These are phyloP conservation scores for Mionectes olivaceus DNA, from an alignment of 2,797 vertebrate species.

Conservation along the genomic window DNA sequence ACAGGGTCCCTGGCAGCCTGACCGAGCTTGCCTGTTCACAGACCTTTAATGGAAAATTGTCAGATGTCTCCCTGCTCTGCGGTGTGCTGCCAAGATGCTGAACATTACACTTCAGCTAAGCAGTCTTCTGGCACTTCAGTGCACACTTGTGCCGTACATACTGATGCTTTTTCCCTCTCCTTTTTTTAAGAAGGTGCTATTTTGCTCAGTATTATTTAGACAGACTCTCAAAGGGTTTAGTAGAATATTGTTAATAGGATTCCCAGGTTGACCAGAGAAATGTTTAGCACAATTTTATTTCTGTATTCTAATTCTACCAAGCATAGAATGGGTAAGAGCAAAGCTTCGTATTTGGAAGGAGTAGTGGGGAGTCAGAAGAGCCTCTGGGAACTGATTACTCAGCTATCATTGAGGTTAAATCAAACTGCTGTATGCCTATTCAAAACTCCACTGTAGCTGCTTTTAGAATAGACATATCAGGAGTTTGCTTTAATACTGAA, in stretches of 20 bases:
- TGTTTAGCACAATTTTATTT: background rate
- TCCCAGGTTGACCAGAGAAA: background rate
- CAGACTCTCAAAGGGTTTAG: background rate
- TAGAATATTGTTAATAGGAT: background rate
- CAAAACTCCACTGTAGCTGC: background rate
- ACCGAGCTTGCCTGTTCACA: background rate
- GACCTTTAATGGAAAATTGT: background rate
- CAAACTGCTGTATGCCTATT: background rate
- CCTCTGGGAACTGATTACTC: background rate
- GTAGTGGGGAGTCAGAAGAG: background rate
- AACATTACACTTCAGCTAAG: background rate
- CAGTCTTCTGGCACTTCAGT: background rate
- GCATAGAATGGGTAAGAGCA: background rate
- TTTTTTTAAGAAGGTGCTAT: background rate
- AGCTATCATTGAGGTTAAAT: background rate
- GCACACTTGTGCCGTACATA: background rate
- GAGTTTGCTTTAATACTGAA: background rate
- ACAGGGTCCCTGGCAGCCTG: background rate
- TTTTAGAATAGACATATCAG: background rate
- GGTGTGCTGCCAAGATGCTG: background rate
- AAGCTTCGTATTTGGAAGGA: background rate
- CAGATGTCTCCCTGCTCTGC: background rate
- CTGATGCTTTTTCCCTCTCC: fast-evolving
- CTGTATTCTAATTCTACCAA: background rate
- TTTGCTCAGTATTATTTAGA: background rate